A percentile compares a stretch with the other conserved stretches of the same genome.
Conservation (phyloP, 1,140 invertebrate genomes). For the Hirudo medicinalis region DNA sequence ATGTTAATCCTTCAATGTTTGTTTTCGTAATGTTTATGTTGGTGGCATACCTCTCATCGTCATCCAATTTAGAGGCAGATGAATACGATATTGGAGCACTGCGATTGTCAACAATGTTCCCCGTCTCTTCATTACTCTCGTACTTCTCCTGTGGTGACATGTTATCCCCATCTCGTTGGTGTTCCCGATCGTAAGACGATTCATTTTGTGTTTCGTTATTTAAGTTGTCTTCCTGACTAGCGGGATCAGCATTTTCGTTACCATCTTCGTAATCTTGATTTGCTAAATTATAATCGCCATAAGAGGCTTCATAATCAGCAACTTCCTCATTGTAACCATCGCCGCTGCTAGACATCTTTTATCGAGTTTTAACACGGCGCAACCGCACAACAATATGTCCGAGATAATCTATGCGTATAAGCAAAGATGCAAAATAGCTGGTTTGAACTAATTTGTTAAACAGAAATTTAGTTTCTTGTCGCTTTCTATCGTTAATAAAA, state of each 20-base stretch:
- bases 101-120: neutral
- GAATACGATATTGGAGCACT: neutral
- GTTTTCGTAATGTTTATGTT: no score
- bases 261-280: slow-evolving; percentile 1
- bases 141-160: neutral
- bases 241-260: neutral
- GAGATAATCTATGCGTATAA: neutral
- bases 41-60: neutral
- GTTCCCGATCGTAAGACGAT: neutral
- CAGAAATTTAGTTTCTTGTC: no score
- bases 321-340: neutral
- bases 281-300: neutral
- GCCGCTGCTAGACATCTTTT: neutral
- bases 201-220: slow-evolving; percentile 6
- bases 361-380: no score
- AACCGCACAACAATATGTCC: no score
- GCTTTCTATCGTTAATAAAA: no score
- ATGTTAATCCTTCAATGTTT: no score
- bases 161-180: neutral
- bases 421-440: slow-evolving; percentile 1
- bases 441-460: neutral
- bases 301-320: slow-evolving; percentile 9
- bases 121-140: slow-evolving; percentile 3
- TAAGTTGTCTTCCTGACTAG: neutral
- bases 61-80: slow-evolving; percentile 6